Evolutionary conservation across 2,113 vertebrate species (phyloP).

Genomic region (Oryzias celebensis): DNA sequence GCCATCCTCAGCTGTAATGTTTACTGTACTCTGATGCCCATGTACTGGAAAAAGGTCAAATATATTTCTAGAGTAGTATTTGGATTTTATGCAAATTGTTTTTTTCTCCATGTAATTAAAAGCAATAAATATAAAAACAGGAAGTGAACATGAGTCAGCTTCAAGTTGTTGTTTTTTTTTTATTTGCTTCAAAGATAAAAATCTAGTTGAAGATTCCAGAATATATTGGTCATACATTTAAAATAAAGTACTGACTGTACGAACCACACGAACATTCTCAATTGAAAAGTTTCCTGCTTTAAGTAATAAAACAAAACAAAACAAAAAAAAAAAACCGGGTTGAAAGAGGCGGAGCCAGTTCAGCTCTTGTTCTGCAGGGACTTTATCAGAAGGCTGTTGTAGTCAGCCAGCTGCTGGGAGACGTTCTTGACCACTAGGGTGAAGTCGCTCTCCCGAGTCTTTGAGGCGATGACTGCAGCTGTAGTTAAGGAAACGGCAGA

Average conservation of each 20-base stretch:
- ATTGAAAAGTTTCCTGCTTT: too few relatives aligned
- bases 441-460: constrained; percentile 92
- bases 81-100: constrained; percentile 93
- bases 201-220: too few relatives aligned
- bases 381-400: constrained; percentile 88
- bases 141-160: neutral
- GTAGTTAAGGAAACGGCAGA: constrained; percentile 71
- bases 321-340: too few relatives aligned
- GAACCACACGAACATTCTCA: too few relatives aligned
- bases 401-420: constrained; percentile 83
- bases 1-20: constrained; percentile 86
- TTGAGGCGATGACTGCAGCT: constrained; percentile 88
- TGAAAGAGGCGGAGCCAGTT: neutral
- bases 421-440: constrained; percentile 82
- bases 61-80: constrained; percentile 93
- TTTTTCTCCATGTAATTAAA: constrained; percentile 86
- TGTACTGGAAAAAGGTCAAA: constrained; percentile 93
- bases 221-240: too few relatives aligned
- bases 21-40: constrained; percentile 95
- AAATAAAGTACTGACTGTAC: neutral
- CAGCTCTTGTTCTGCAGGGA: constrained; percentile 73
- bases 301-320: neutral
- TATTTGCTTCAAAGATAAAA: too few relatives aligned
- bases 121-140: constrained; percentile 86
- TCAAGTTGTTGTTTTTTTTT: neutral